phyloP scores from a whole-genome alignment of 2,797 vertebrate species.

The Lindbergichthys nudifrons region DNA sequence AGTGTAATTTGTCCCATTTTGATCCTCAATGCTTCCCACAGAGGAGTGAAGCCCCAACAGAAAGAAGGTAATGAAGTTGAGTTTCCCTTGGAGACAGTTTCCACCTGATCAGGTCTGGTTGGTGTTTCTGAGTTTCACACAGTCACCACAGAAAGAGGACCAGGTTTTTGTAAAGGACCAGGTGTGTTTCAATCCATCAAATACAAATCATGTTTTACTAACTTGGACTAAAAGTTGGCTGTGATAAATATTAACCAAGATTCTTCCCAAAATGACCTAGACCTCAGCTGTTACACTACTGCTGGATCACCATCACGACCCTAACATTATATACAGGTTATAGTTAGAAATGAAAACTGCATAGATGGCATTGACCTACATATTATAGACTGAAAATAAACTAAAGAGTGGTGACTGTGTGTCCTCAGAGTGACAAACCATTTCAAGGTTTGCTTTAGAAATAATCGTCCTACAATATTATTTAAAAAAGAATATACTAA shows the following conservation, averaged over 20 bases:
- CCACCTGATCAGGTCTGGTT: slow-evolving; percentile 36
- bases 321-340: slow-evolving; percentile 9
- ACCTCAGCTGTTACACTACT: slow-evolving; percentile 1
- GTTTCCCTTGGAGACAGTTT: slow-evolving; percentile 59
- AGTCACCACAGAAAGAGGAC: slow-evolving; percentile 32
- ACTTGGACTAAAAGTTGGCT: background rate
- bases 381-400: slow-evolving; percentile 16
- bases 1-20: slow-evolving; percentile 58
- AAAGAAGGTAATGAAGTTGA: slow-evolving; percentile 50
- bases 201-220: background rate
- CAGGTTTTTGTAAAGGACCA: slow-evolving; percentile 1
- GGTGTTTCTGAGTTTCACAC: slow-evolving; percentile 48
- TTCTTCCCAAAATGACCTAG: background rate
- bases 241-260: background rate
- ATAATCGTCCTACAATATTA: slow-evolving; percentile 21
- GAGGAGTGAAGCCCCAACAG: slow-evolving; percentile 39
- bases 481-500: slow-evolving; percentile 40
- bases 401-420: slow-evolving; percentile 30
- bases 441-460: slow-evolving; percentile 21
- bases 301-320: background rate
- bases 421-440: slow-evolving; percentile 25
- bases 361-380: slow-evolving; percentile 55
- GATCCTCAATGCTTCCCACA: slow-evolving; percentile 54
- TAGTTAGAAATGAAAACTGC: slow-evolving; percentile 45
- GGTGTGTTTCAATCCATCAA: slow-evolving; percentile 4